Conservation (phyloP, 1,140 invertebrate genomes). For the Solenopsis invicta region DNA sequence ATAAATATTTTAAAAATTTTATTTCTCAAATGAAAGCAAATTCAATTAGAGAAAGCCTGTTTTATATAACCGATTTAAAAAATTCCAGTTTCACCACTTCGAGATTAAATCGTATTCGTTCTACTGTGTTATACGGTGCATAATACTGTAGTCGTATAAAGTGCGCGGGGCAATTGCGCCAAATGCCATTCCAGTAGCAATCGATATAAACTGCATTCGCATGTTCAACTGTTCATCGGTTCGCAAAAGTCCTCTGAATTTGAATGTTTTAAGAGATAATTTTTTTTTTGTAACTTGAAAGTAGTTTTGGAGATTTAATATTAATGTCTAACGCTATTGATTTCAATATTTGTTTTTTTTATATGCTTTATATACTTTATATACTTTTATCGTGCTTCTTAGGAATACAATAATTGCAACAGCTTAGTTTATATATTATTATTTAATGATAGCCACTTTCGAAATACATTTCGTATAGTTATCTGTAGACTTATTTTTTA, state of each 20-base stretch:
- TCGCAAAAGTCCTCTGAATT: not conserved
- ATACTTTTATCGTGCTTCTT: not conserved
- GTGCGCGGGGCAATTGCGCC: not conserved
- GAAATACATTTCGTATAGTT: not conserved
- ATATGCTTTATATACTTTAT: too few relatives aligned
- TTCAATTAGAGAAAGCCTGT: conserved; percentile 17
- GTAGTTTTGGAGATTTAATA: not conserved
- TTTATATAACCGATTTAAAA: conserved; percentile 22
- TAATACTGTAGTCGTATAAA: conserved; percentile 24
- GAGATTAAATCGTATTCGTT: conserved; percentile 28
- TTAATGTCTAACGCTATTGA: not conserved
- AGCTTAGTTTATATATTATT: not conserved
- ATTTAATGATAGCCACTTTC: not conserved
- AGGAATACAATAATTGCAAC: not conserved
- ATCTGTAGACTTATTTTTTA: not conserved
- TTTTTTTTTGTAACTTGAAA: not conserved
- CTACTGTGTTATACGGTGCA: conserved; percentile 10
- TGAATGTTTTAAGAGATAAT: conserved; percentile 13
- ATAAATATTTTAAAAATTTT: conserved; percentile 9
- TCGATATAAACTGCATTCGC: not conserved
- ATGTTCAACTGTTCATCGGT: too few relatives aligned
- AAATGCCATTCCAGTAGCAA: conserved; percentile 17
- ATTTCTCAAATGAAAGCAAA: not conserved
- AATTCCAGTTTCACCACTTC: conserved; percentile 10
- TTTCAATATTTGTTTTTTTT: not conserved